Conservation (phyloP, 2,888 invertebrate genomes). For the Cryptosula pallasiana region DNA sequence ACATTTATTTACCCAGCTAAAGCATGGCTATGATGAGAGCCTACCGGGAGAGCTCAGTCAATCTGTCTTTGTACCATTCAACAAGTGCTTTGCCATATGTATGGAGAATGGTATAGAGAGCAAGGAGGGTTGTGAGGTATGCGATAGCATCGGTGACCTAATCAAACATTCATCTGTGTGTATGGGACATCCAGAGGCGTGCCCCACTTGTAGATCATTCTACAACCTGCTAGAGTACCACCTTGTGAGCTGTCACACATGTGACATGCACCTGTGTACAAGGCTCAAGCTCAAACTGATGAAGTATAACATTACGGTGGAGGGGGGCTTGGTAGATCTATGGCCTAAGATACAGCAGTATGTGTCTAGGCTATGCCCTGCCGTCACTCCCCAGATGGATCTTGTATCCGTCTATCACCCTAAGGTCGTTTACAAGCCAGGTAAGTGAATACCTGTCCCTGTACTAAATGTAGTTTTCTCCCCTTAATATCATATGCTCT, state of each 20-base stretch:
- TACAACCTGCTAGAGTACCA: constrained; percentile 17
- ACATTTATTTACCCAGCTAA: neutral
- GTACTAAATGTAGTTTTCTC: too few species aligned
- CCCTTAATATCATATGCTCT: too few species aligned
- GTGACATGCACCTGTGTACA: constrained; percentile 18
- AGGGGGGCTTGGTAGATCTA: neutral
- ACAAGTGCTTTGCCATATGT: constrained; percentile 15
- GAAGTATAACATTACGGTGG: neutral
- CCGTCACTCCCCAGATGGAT: neutral
- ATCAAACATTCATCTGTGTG: neutral
- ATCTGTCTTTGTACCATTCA: constrained; percentile 23
- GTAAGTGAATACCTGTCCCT: too few species aligned
- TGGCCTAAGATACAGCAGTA: constrained; percentile 22
- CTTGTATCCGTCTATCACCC: too few species aligned
- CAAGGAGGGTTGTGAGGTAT: constrained; percentile 12
- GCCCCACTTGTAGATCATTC: constrained; percentile 14
- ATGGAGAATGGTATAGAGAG: constrained; percentile 3
- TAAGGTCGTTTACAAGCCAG: too few species aligned
- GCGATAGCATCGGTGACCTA: constrained; percentile 7
- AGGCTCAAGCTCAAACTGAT: constrained; percentile 9
- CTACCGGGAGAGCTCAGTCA: neutral
- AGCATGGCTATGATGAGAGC: constrained; percentile 18
- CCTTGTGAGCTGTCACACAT: neutral
- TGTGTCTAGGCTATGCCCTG: neutral
- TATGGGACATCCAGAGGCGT: constrained; percentile 7